Conservation (phyloP, 2,113 vertebrate species). For the Gopherus flavomarginatus region DNA sequence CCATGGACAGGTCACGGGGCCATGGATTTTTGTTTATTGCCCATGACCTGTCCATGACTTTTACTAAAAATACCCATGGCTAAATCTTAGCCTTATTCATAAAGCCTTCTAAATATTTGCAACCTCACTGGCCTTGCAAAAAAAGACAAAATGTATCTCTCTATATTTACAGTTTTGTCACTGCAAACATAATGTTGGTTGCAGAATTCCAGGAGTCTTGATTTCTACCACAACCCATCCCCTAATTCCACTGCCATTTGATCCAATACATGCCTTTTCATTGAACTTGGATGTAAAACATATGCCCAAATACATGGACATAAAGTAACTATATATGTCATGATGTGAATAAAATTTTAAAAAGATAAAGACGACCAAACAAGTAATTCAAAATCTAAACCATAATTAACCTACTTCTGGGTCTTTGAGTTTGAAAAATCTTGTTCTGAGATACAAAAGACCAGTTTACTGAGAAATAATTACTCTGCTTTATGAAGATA, state of each 20-base stretch:
- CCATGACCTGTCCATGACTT: no score
- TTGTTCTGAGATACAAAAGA: constrained; percentile 46
- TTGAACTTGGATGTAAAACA: background rate
- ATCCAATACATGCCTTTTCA: background rate
- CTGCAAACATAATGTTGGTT: accelerated
- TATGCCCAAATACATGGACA: background rate
- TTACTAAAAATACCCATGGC: no score
- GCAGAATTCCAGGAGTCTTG: background rate
- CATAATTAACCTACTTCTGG: background rate
- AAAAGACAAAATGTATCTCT: accelerated
- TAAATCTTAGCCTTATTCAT: no score
- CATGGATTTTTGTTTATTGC: no score
- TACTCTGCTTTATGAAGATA: constrained; percentile 59
- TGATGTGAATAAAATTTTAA: background rate
- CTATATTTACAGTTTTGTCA: accelerated
- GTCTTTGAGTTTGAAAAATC: background rate
- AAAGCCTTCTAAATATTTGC: background rate
- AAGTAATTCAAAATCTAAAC: constrained; percentile 11
- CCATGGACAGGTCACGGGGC: no score
- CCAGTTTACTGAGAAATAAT: constrained; percentile 60
- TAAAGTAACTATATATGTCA: background rate
- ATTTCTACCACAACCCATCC: background rate
- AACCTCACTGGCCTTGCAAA: background rate
- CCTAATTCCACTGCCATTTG: background rate
- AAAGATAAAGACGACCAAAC: background rate